These are phyloP conservation scores for Scartelaos histophorus DNA, from an alignment of 2,113 vertebrate species.

Conservation along the genomic window DNA sequence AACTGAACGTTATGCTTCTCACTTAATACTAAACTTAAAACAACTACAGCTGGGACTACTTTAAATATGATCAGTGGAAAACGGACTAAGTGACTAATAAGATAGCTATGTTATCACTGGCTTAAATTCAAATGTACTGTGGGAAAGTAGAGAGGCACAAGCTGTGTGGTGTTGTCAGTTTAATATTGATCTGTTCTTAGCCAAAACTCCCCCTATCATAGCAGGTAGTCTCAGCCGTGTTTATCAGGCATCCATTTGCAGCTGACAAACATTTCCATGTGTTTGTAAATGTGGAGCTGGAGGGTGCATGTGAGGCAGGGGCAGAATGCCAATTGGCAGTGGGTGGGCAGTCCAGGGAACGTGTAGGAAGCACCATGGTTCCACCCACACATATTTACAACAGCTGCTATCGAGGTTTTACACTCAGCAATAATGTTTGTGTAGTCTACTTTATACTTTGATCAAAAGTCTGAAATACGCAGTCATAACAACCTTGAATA, in stretches of 20 bases:
- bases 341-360: conserved; percentile 28
- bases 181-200: conserved; percentile 21
- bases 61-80: background rate
- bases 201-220: conserved; percentile 4
- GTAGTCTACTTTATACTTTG: background rate
- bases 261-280: conserved; percentile 39
- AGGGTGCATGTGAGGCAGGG: conserved; percentile 42
- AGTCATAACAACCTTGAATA: background rate
- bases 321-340: conserved; percentile 46
- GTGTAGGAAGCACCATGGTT: conserved; percentile 25
- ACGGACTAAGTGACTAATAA: background rate
- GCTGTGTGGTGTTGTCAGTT: background rate
- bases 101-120: background rate
- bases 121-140: background rate
- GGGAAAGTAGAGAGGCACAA: background rate
- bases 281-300: conserved; percentile 24
- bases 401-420: conserved; percentile 20
- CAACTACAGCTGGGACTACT: background rate
- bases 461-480: background rate
- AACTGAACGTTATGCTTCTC: background rate
- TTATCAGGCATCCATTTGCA: conserved; percentile 14
- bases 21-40: background rate
- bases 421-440: conserved; percentile 22
- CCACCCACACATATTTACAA: conserved; percentile 28
- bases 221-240: background rate